Percentiles rank a stretch among this genome's conserved stretches.
These are phyloP conservation scores for mouse (Mus musculus) DNA, from an alignment of 2,113 vertebrate species.

Conservation along the genomic window GRCm39 chr9:66140001-66140500, in stretches of 20 bases:
- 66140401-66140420: background rate
- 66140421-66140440: background rate
- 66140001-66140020: background rate
- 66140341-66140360: no score
- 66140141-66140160: no score
- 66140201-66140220: no score
- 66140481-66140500: background rate
- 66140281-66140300: no score
- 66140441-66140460: background rate
- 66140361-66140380: no score
- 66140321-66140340: no score
- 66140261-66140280: no score
- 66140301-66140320: no score
- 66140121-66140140: background rate
- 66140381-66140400: background rate
- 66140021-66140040: background rate
- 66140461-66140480: background rate
- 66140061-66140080: slow-evolving; percentile 21
- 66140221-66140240: no score
- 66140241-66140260: no score
- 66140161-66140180: background rate
- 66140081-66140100: background rate
- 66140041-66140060: background rate
- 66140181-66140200: background rate
- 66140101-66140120: background rate